These are phyloP conservation scores for Rhynchopsitta pachyrhyncha DNA, from an alignment of 2,113 vertebrate species.

Conservation along the genomic window DNA sequence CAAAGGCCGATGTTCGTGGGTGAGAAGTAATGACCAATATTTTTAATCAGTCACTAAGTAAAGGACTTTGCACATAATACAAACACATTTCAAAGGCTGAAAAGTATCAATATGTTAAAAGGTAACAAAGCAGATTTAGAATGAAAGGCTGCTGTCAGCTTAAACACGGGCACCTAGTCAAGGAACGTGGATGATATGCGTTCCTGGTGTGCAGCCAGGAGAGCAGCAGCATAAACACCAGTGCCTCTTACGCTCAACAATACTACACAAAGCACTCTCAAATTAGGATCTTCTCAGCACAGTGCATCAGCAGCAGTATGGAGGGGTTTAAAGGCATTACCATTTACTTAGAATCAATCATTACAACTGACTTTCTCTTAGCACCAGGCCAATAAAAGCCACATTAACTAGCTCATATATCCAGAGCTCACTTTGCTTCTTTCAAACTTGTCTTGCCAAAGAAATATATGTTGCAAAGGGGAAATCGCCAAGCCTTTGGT, in stretches of 20 bases:
- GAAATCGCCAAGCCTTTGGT: not conserved
- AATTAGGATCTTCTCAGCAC: not conserved
- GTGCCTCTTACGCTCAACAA: not conserved
- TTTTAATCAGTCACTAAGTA: not conserved
- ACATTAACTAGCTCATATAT: not conserved
- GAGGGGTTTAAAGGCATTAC: not conserved
- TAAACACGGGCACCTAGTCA: accelerated
- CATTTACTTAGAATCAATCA: not conserved
- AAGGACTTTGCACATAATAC: not conserved
- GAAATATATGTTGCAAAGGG: not conserved
- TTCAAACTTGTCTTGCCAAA: not conserved
- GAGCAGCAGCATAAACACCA: not conserved
- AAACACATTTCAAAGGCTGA: not conserved
- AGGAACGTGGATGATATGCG: accelerated
- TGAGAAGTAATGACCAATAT: not conserved
- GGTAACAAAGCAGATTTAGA: not conserved
- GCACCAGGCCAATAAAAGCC: not conserved
- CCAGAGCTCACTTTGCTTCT: not conserved
- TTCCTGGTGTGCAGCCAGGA: not conserved
- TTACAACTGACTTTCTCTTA: not conserved
- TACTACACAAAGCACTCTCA: not conserved
- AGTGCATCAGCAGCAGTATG: not conserved
- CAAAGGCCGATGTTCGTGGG: not conserved
- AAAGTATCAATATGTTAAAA: not conserved
- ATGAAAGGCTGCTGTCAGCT: not conserved